A percentile compares a stretch with the other conserved stretches of the same genome.
These are phyloP conservation scores for Lates calcarifer DNA, from an alignment of 2,113 vertebrate species.

Conservation along the genomic window DNA sequence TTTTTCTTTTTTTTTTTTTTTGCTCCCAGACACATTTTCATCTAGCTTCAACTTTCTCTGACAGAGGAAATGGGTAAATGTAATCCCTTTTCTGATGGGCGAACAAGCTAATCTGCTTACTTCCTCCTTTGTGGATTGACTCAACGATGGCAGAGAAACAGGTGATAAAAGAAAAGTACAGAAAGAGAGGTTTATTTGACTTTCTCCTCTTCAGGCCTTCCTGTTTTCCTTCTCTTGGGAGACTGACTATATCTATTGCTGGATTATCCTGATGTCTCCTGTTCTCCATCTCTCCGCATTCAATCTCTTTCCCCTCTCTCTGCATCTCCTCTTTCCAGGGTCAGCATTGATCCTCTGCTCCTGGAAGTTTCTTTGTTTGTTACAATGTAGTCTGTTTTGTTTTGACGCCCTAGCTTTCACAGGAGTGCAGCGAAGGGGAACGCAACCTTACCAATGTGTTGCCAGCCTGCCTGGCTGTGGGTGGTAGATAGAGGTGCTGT, in stretches of 20 bases:
- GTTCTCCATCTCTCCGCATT: slow-evolving; percentile 36
- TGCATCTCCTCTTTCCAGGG: slow-evolving; percentile 3
- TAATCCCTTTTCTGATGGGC: slow-evolving; percentile 75
- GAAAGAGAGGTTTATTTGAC: slow-evolving; percentile 67
- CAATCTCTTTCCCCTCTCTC: slow-evolving; percentile 2
- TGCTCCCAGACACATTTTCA: slow-evolving; percentile 66
- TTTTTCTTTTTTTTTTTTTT: slow-evolving; percentile 19
- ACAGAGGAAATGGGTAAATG: slow-evolving; percentile 60
- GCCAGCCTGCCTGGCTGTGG: slow-evolving; percentile 47
- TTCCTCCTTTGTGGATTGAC: slow-evolving; percentile 69
- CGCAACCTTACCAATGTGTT: slow-evolving; percentile 53
- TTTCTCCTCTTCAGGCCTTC: slow-evolving; percentile 52
- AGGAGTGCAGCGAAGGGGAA: slow-evolving; percentile 53
- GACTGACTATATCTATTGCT: slow-evolving; percentile 26
- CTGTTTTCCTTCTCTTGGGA: slow-evolving; percentile 39
- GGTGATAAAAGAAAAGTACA: slow-evolving; percentile 71
- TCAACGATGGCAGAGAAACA: slow-evolving; percentile 63
- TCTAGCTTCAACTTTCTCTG: slow-evolving; percentile 50
- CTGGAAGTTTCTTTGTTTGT: slow-evolving; percentile 48
- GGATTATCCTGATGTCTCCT: slow-evolving; percentile 64
- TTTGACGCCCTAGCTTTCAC: slow-evolving; percentile 62
- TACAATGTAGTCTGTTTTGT: slow-evolving; percentile 50
- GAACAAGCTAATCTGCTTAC: slow-evolving; percentile 78
- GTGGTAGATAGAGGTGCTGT: slow-evolving; percentile 60
- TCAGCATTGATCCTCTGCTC: slow-evolving; percentile 52